These are phyloP conservation scores for Porites australiensis DNA, from an alignment of 64 coral and sea anemone genomes.

Conservation along the genomic window DNA sequence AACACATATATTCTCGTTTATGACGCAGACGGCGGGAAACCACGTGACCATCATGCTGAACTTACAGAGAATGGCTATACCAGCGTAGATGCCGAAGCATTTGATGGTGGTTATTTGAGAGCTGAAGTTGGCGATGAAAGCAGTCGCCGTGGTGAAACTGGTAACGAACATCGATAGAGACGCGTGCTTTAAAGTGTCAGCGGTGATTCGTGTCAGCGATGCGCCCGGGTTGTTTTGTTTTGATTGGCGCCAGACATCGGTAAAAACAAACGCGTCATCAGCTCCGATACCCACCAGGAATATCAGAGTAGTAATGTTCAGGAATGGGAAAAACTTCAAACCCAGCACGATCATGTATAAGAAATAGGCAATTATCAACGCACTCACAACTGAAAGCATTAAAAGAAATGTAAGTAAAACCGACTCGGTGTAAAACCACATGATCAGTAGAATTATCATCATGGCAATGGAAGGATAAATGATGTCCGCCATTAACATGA, in stretches of 20 bases:
- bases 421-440: constrained; percentile 97
- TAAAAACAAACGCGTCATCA: constrained; percentile 96
- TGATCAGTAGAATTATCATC: constrained; percentile 79
- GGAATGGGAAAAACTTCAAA: constrained; percentile 92
- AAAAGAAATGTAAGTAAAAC: constrained; percentile 87
- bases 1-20: constrained; percentile 75
- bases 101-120: constrained; percentile 96
- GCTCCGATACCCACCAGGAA: constrained; percentile 98
- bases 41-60: constrained; percentile 97
- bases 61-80: constrained; percentile 90
- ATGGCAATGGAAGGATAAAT: constrained; percentile 92
- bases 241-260: constrained; percentile 93
- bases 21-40: constrained; percentile 95
- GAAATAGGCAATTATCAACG: constrained; percentile 94
- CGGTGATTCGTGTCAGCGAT: constrained; percentile 74
- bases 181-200: constrained; percentile 90
- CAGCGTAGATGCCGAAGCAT: constrained; percentile 96
- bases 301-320: constrained; percentile 93
- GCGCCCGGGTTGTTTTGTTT: constrained; percentile 71
- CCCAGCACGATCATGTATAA: constrained; percentile 84
- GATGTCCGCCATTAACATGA: constrained; percentile 74
- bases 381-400: constrained; percentile 84
- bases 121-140: constrained; percentile 94
- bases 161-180: constrained; percentile 98
- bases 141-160: constrained; percentile 93